A percentile compares a stretch with the other conserved stretches of the same genome.
Conservation (phyloP, 2,113 vertebrate genomes). For the Crotalus horridus region DNA sequence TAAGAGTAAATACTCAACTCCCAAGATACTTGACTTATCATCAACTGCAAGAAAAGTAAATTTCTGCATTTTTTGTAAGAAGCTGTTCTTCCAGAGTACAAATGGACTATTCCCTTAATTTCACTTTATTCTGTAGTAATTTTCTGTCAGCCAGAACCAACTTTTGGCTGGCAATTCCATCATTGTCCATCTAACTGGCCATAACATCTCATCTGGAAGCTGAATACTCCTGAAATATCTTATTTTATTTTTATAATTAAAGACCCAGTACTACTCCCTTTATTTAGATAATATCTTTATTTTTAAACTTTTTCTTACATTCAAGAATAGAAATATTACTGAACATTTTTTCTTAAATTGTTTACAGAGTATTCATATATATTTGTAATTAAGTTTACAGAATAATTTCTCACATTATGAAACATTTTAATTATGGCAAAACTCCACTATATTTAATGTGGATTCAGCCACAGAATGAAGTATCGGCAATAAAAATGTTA, state of each 20-base stretch:
- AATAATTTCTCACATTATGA: not conserved
- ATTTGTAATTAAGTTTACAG: not conserved
- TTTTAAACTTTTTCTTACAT: not conserved
- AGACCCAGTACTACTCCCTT: not conserved
- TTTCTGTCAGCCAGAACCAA: not conserved
- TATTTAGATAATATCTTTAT: not conserved
- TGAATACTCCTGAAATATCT: not conserved
- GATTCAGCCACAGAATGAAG: not conserved
- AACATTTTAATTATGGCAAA: not conserved
- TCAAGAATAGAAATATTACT: not conserved
- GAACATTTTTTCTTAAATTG: not conserved
- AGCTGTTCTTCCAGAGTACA: not conserved
- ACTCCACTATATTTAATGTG: not conserved
- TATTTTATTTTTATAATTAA: not conserved
- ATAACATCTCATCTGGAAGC: not conserved
- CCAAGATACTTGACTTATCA: not conserved
- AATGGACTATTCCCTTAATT: not conserved
- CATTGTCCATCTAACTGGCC: not conserved
- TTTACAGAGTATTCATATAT: not conserved
- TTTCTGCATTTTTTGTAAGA: not conserved
- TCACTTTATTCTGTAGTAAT: not conserved
- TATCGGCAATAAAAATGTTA: not conserved
- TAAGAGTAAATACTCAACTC: not conserved
- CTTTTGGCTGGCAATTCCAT: not conserved
- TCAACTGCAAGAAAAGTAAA: not conserved